Percentiles rank a stretch among this genome's conserved stretches.
Conservation (phyloP, 2,113 vertebrate species). For the Potamarius usumacintae region DNA sequence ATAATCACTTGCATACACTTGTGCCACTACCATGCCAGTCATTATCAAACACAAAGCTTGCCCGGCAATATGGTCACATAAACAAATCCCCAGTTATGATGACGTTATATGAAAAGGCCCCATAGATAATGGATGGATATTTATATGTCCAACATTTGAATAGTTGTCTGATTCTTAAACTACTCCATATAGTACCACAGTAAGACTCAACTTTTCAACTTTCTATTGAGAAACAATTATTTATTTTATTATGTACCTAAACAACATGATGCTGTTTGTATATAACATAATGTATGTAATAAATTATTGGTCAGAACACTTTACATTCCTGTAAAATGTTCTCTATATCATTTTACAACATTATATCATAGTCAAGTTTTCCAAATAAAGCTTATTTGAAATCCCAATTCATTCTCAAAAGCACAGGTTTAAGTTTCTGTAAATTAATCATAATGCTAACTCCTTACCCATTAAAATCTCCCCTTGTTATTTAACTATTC, state of each 20-base stretch:
- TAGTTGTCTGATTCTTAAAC: neutral
- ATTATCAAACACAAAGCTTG: too few species aligned
- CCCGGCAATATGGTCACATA: too few species aligned
- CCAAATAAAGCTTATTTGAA: neutral
- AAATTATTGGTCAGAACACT: neutral
- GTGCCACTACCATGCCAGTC: too few species aligned
- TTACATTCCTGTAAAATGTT: neutral
- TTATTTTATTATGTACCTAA: neutral
- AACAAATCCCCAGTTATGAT: too few species aligned
- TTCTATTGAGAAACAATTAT: neutral
- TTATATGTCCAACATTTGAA: neutral
- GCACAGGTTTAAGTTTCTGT: neutral
- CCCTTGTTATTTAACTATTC: neutral
- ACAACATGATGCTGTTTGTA: neutral
- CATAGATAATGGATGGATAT: too few species aligned
- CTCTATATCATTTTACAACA: neutral
- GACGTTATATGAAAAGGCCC: too few species aligned
- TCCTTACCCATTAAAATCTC: neutral
- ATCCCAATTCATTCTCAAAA: neutral
- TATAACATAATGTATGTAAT: neutral
- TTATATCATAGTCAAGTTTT: neutral
- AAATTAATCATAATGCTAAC: neutral
- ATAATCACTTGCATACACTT: too few species aligned
- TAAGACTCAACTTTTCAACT: neutral
- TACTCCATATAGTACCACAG: neutral